Evolutionary conservation across 2,888 invertebrate genomes (phyloP).

Genomic region (Lithophane socia): DNA sequence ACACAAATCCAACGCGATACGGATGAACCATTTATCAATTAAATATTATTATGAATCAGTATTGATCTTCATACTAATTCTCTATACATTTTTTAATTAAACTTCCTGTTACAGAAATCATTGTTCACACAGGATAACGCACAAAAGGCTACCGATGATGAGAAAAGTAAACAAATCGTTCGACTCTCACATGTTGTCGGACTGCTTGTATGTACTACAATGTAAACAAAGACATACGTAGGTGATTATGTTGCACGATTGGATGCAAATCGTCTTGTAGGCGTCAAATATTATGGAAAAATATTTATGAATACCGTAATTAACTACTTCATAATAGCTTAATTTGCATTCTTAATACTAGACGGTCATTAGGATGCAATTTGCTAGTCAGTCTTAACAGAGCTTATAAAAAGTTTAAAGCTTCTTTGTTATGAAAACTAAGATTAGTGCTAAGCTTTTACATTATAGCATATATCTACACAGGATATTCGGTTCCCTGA

Average conservation of each 20-base stretch:
- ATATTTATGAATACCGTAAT: conserved; percentile 39
- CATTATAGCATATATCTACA: conserved; percentile 8
- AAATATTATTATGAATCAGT: background rate
- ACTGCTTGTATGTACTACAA: conserved; percentile 32
- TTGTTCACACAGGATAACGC: conserved; percentile 23
- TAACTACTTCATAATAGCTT: conserved; percentile 39
- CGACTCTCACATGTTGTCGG: conserved; percentile 45
- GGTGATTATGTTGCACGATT: conserved; percentile 19
- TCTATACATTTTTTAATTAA: conserved; percentile 2
- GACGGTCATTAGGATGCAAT: conserved; percentile 40
- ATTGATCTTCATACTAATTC: conserved; percentile 2
- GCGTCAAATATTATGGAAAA: conserved; percentile 38
- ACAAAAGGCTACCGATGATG: conserved; percentile 52
- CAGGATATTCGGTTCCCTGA: conserved; percentile 21
- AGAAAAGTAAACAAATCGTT: conserved; percentile 51
- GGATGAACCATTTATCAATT: background rate
- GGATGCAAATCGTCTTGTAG: conserved; percentile 48
- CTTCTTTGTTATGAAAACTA: conserved; percentile 16
- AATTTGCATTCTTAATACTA: conserved; percentile 57
- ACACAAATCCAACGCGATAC: conserved; percentile 6
- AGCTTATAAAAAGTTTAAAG: conserved; percentile 55
- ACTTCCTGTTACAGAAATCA: conserved; percentile 29
- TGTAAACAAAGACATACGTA: conserved; percentile 44
- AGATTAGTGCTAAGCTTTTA: conserved; percentile 14
- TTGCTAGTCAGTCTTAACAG: conserved; percentile 36